Percentiles rank a stretch among this genome's conserved stretches.
phyloP scores from a whole-genome alignment of 1,140 invertebrate genomes.

The silkworm (Bombyx mori) region DNA sequence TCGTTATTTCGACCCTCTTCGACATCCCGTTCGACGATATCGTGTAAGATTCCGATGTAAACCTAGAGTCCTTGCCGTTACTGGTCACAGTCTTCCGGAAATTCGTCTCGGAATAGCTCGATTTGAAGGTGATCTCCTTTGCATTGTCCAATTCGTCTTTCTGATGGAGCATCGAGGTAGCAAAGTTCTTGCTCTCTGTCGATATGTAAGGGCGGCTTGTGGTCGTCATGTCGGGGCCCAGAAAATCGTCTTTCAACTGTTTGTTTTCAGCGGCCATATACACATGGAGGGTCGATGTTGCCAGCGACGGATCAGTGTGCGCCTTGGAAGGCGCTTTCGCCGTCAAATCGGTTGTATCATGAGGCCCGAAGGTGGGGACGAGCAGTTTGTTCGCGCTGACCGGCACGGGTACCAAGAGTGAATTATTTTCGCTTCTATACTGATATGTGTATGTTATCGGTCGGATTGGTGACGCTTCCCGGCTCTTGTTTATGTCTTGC shows the following conservation, averaged over 20 bases:
- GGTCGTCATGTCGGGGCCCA: slow-evolving; percentile 57
- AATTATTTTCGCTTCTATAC: slow-evolving; percentile 73
- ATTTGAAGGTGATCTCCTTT: slow-evolving; percentile 58
- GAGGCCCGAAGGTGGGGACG: slow-evolving; percentile 55
- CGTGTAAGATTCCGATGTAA: slow-evolving; percentile 60
- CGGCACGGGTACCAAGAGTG: slow-evolving; percentile 63
- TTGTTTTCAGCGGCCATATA: slow-evolving; percentile 64
- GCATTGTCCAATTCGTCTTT: slow-evolving; percentile 57
- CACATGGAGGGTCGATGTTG: slow-evolving; percentile 47
- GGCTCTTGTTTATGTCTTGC: slow-evolving; percentile 77
- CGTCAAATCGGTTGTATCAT: slow-evolving; percentile 66
- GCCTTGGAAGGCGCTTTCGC: slow-evolving; percentile 63
- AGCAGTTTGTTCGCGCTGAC: slow-evolving; percentile 66
- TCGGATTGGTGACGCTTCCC: slow-evolving; percentile 78
- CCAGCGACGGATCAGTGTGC: slow-evolving; percentile 58
- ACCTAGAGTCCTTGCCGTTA: slow-evolving; percentile 46
- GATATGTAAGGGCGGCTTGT: slow-evolving; percentile 52
- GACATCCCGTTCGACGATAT: slow-evolving; percentile 59
- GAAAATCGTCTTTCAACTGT: slow-evolving; percentile 60
- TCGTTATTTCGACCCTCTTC: slow-evolving; percentile 59
- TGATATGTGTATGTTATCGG: slow-evolving; percentile 70
- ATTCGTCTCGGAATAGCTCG: slow-evolving; percentile 66
- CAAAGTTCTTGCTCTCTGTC: slow-evolving; percentile 53
- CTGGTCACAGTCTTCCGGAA: slow-evolving; percentile 55
- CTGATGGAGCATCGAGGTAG: slow-evolving; percentile 52